Percentiles rank a stretch among this genome's conserved stretches.
Evolutionary conservation across 1,140 invertebrate genomes (phyloP).

Genomic region (Eupeodes corollae): DNA sequence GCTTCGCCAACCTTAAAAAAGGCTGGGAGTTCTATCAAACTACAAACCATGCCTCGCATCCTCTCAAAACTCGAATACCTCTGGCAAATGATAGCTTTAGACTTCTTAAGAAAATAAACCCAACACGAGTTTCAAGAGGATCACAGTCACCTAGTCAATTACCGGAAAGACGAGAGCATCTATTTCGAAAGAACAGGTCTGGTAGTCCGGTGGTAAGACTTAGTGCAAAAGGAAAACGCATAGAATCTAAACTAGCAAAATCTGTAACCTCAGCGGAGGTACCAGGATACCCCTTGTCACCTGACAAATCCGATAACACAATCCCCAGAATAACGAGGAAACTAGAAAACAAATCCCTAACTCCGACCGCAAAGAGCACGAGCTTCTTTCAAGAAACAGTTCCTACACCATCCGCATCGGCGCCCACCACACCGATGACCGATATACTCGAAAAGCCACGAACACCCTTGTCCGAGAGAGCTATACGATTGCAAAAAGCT

Average conservation of each 20-base stretch:
- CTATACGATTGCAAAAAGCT: conserved; percentile 46
- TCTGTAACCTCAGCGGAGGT: background rate
- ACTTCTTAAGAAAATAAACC: background rate
- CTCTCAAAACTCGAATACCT: conserved; percentile 9
- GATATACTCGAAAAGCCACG: conserved; percentile 10
- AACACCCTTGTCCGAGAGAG: conserved; percentile 38
- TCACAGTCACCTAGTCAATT: too few species aligned
- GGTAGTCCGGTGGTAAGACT: conserved; percentile 25
- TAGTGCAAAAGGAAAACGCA: conserved; percentile 12
- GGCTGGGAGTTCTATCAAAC: too few species aligned
- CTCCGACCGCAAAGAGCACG: conserved; percentile 25
- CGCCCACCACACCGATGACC: conserved; percentile 7
- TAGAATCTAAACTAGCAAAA: conserved; percentile 32
- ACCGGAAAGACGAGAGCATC: conserved; percentile 6
- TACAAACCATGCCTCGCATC: too few species aligned
- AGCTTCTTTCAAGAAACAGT: conserved; percentile 14
- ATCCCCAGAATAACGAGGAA: conserved; percentile 26
- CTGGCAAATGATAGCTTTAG: conserved; percentile 27
- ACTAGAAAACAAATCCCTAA: conserved; percentile 15
- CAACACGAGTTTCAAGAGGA: background rate
- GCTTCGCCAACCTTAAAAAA: too few species aligned
- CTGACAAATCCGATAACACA: conserved; percentile 24
- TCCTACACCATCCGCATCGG: conserved; percentile 5
- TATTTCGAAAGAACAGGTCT: conserved; percentile 26
- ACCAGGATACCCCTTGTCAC: conserved; percentile 8